Conservation (phyloP, 2,888 invertebrate genomes). For the Limnephilus rhombicus region DNA sequence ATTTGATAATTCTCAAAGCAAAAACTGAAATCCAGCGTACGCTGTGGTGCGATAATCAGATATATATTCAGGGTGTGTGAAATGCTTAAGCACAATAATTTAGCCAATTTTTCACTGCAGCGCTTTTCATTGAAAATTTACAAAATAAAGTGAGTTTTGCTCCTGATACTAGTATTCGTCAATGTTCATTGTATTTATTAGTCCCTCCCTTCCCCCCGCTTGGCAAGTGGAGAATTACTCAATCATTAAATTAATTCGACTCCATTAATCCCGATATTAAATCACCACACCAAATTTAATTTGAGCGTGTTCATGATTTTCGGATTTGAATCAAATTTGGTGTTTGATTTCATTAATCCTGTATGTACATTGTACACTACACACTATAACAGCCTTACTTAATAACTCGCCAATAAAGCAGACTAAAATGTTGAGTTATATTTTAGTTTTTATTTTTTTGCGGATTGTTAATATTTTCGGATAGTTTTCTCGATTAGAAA, state of each 20-base stretch:
- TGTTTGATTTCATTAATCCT: background rate
- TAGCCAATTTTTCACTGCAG: background rate
- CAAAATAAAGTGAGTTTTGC: background rate
- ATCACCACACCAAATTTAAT: background rate
- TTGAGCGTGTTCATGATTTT: background rate
- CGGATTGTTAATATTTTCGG: too few species aligned
- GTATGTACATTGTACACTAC: background rate
- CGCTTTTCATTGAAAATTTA: background rate
- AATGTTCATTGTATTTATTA: background rate
- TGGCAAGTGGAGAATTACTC: background rate
- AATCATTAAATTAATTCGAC: background rate
- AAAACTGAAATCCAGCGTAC: too few species aligned
- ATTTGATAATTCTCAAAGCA: too few species aligned
- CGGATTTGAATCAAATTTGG: background rate
- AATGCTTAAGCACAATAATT: background rate
- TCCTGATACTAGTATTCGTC: too few species aligned
- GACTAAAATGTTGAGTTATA: too few species aligned
- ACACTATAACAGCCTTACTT: background rate
- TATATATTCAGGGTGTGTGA: background rate
- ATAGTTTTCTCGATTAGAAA: too few species aligned
- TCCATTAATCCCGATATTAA: background rate
- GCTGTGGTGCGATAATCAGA: background rate
- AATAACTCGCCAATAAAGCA: background rate
- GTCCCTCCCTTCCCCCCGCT: background rate
- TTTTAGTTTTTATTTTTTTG: too few species aligned